Conservation (phyloP, 1,140 invertebrate species). For the Apis dorsata region DNA sequence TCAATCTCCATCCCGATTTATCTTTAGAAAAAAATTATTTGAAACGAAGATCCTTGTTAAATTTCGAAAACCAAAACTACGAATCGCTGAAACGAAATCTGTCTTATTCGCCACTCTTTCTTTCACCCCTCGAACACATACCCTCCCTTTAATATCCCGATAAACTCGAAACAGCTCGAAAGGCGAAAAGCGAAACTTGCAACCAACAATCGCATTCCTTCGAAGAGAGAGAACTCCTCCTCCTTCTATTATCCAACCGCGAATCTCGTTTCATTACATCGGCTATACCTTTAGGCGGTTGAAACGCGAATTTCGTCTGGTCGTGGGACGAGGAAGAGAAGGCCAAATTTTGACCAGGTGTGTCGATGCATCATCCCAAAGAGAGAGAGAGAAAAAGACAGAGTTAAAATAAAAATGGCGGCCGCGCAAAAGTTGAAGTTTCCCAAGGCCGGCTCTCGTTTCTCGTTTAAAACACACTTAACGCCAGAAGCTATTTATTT, state of each 20-base stretch:
- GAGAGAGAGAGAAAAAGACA: conserved; percentile 18
- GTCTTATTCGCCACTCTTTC: background rate
- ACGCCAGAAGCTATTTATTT: conserved; percentile 69
- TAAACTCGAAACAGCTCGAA: background rate
- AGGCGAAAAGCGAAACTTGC: background rate
- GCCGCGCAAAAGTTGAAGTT: background rate
- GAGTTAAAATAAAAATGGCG: conserved; percentile 48
- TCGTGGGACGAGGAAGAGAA: rapidly evolving
- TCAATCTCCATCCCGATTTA: too few species aligned
- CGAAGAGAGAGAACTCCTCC: background rate
- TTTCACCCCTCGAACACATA: background rate
- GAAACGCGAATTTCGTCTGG: background rate
- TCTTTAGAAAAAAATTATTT: too few species aligned
- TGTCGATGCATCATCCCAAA: background rate
- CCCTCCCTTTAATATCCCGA: background rate
- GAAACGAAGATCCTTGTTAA: too few species aligned
- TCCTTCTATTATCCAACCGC: background rate
- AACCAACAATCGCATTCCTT: background rate
- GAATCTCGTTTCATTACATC: background rate
- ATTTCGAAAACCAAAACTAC: background rate
- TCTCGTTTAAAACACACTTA: conserved; percentile 58
- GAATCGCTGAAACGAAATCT: background rate
- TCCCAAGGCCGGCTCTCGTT: background rate
- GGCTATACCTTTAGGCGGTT: background rate
- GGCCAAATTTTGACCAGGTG: background rate